Evolutionary conservation across 2,888 invertebrate genomes (phyloP), one percentile per base, ranked within the genome.

Genomic region (Tipula helvola): DNA sequence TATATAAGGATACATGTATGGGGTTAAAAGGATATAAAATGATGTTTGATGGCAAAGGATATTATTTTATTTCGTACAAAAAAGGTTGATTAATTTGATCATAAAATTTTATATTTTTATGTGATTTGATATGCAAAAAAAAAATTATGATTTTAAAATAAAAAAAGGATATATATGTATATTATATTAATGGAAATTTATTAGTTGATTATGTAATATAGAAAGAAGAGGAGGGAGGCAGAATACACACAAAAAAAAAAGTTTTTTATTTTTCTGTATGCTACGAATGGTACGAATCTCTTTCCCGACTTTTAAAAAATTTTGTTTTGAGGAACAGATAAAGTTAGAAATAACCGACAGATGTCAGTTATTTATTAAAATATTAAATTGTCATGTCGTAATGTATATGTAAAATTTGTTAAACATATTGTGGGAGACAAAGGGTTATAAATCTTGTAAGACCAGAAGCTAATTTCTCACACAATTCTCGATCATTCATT

Each of bases 1-100:
- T 71, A 71, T 71, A 28, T 71, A 71, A 71, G 28, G 71, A 71
- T 18, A 71, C 71, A 71, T 71, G 8, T 16, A 71, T 71, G 12
- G 71, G 71, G 71, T 71, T 71, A 71, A 71, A 71, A 71, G 71
- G 71, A 71, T 71, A 71, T 71, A 71, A 71, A 71, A 71, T 71
- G 71, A 71, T 71, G 28, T 71, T 71, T 71, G 71, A 71, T 71
- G 71, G 71, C 10, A 71, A 71, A 71, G 71, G 71, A 71, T 71
- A 71, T 71, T 71, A 71, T 71, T 71, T 71, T 71, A 71, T 71
- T 71, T 71, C 71, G 28, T 71, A 71, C 28, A 71, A 71, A 71
- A 71, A 28, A 71, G 71, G 71, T 71, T 71, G 71, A 71, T 71
- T 71, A 71, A 71, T 71, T 71, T 71, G 71, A 71, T 71, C 71